Percentiles rank a stretch among this genome's conserved stretches.
Evolutionary conservation across 64 coral and sea anemone genomes (phyloP).

Genomic region (Acropora tenuis): DNA sequence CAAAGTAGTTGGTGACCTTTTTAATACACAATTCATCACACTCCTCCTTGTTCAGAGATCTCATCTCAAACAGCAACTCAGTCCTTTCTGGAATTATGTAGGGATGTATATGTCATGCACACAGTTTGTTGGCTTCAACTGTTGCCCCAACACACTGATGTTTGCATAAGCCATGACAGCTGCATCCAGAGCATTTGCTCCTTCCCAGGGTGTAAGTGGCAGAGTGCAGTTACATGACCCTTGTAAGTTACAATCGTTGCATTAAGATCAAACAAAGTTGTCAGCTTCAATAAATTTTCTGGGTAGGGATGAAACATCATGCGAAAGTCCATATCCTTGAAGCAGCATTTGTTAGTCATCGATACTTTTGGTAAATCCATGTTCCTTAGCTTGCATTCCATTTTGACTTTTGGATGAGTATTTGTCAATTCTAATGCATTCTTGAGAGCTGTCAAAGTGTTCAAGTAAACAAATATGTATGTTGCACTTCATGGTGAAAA

Average conservation of each 20-base stretch:
- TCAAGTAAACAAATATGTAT: too few relatives aligned
- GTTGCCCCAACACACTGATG: conserved; percentile 78
- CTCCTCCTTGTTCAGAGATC: too few relatives aligned
- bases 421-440: conserved; percentile 30
- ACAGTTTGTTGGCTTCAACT: conserved; percentile 86
- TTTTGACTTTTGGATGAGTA: conserved; percentile 27
- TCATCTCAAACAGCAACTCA: conserved; percentile 25
- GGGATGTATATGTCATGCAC: conserved; percentile 70
- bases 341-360: conserved; percentile 83
- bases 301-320: conserved; percentile 83
- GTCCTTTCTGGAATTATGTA: conserved; percentile 88
- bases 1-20: too few relatives aligned
- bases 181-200: conserved; percentile 94
- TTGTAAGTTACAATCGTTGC: conserved; percentile 60
- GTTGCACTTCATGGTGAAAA: too few relatives aligned
- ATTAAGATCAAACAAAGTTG: background rate
- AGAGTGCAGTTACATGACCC: conserved; percentile 63
- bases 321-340: conserved; percentile 88
- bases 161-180: conserved; percentile 76
- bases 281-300: conserved; percentile 34
- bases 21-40: too few relatives aligned
- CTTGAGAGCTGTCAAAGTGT: conserved; percentile 33
- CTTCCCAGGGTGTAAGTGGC: conserved; percentile 84
- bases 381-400: conserved; percentile 92
- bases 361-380: conserved; percentile 71